phyloP scores from a whole-genome alignment of 2,888 invertebrate species.

The Andrena praecox region DNA sequence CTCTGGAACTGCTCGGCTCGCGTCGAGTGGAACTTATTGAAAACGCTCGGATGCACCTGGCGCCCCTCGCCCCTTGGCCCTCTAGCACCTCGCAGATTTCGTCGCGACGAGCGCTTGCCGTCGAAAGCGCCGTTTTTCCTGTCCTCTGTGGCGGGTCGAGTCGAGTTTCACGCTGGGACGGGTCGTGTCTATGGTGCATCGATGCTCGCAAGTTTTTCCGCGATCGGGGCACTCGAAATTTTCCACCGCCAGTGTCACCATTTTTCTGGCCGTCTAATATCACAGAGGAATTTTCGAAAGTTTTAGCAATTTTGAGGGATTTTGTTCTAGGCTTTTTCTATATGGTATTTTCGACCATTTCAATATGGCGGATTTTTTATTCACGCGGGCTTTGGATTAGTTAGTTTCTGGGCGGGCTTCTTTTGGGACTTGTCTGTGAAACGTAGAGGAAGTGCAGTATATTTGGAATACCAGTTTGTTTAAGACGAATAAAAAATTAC shows the following conservation, averaged over 20 bases:
- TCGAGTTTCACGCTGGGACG: constrained; percentile 28
- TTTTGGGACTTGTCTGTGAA: no score
- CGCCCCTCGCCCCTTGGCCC: constrained; percentile 2
- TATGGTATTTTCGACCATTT: no score
- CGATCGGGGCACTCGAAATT: constrained; percentile 1
- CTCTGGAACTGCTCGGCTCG: constrained; percentile 14
- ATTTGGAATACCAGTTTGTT: no score
- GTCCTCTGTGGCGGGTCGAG: constrained; percentile 3
- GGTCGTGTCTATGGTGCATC: constrained; percentile 16
- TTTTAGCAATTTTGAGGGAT: no score
- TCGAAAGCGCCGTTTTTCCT: constrained; percentile 8
- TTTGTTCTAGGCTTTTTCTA: no score
- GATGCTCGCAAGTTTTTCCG: constrained; percentile 7
- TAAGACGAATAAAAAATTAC: no score
- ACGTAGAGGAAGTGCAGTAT: no score
- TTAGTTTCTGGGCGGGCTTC: no score
- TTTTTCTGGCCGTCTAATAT: not conserved
- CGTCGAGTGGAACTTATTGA: constrained; percentile 54
- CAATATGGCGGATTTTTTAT: no score
- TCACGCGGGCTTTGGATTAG: no score
- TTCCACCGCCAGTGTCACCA: not conserved
- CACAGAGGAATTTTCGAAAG: no score
- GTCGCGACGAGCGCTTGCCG: constrained; percentile 13
- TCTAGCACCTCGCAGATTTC: constrained; percentile 4
- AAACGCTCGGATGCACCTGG: constrained; percentile 53